These are phyloP conservation scores for Heliocidaris erythrogramma DNA, from an alignment of 35 echinoderm and acorn worm genomes.

Conservation along the genomic window DNA sequence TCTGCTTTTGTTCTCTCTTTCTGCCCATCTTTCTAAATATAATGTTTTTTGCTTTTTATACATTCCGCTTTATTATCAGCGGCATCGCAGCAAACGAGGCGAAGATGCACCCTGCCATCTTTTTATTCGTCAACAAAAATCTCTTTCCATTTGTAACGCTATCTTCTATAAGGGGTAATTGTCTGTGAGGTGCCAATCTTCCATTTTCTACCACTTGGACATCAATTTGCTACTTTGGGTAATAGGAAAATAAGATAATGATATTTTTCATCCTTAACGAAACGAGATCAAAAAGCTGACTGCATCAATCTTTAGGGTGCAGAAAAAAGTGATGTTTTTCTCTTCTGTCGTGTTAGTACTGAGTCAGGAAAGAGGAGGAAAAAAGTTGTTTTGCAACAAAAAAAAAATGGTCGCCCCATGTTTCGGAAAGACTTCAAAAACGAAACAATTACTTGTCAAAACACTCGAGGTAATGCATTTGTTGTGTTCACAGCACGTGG, in stretches of 20 bases:
- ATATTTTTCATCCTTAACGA: not conserved
- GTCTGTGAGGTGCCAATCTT: not conserved
- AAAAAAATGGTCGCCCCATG: not conserved
- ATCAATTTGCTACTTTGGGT: not conserved
- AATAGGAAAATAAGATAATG: not conserved
- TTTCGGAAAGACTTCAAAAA: conserved; percentile 12
- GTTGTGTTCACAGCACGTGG: not conserved
- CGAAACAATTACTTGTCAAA: conserved; percentile 3
- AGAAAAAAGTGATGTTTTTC: not conserved
- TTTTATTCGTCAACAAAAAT: not conserved
- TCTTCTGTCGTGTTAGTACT: not conserved
- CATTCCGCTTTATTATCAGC: too few species aligned
- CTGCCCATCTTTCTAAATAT: not conserved
- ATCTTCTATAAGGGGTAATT: not conserved
- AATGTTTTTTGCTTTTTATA: too few species aligned
- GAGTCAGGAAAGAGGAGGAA: not conserved
- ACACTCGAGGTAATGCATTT: not conserved
- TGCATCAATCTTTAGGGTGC: not conserved
- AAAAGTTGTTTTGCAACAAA: not conserved
- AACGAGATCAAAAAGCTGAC: not conserved
- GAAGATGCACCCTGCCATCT: not conserved
- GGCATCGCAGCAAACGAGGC: not conserved
- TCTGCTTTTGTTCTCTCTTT: not conserved
- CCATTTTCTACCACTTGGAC: not conserved
- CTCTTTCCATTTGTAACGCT: not conserved